Conservation (phyloP, 2,888 invertebrate genomes). For the Orthosia gothica region DNA sequence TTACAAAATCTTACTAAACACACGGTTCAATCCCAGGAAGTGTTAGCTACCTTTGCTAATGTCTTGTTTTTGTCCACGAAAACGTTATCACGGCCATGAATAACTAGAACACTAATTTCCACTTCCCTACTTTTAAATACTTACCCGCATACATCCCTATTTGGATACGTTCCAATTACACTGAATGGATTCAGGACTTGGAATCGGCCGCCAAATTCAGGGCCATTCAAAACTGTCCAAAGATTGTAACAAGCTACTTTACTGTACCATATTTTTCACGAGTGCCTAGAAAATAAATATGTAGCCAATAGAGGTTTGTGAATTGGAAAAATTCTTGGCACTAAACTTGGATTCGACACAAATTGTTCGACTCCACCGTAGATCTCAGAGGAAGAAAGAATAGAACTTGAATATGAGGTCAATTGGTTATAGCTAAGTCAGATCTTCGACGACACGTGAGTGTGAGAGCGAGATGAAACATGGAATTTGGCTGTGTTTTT, state of each 20-base stretch:
- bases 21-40: background rate
- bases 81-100: constrained; percentile 42
- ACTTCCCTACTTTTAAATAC: constrained; percentile 48
- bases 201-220: constrained; percentile 52
- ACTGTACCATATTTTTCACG: constrained; percentile 51
- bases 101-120: constrained; percentile 43
- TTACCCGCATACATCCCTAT: constrained; percentile 57
- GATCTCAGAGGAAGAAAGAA: constrained; percentile 7
- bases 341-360: constrained; percentile 46
- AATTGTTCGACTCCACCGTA: constrained; percentile 43
- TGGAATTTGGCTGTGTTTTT: too few relatives aligned
- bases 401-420: background rate
- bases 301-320: constrained; percentile 41
- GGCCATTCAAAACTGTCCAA: constrained; percentile 40
- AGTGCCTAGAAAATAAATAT: constrained; percentile 47
- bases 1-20: background rate
- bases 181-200: constrained; percentile 58
- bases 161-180: constrained; percentile 65
- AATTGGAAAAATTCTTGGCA: constrained; percentile 64
- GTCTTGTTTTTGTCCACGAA: constrained; percentile 29
- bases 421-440: background rate
- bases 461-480: too few relatives aligned
- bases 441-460: background rate
- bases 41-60: background rate
- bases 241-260: constrained; percentile 44